Conservation (phyloP, 1,140 invertebrate species). For the Stenopsyche tienmushanensis region DNA sequence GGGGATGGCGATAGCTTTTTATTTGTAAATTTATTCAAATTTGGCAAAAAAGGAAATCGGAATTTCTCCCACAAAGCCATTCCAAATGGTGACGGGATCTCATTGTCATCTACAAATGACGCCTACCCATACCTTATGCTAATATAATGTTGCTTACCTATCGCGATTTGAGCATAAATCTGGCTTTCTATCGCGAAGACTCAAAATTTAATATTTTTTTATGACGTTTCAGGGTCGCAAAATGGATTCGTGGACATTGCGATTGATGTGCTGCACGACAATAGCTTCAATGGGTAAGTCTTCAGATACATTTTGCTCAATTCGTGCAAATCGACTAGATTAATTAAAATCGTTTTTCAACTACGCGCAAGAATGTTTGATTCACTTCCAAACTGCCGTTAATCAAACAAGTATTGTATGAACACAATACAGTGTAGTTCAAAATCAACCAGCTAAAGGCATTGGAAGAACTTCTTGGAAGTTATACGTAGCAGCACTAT, state of each 20-base stretch:
- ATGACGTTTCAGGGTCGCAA: neutral
- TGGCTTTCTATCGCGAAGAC: neutral
- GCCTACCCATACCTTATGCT: constrained; percentile 21
- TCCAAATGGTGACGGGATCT: constrained; percentile 19
- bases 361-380: no score
- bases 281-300: neutral
- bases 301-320: no score
- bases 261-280: neutral
- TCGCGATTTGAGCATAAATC: constrained; percentile 16
- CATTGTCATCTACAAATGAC: constrained; percentile 29
- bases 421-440: no score
- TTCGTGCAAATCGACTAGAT: no score
- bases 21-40: constrained; percentile 33
- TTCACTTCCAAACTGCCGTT: no score
- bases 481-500: no score
- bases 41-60: constrained; percentile 25
- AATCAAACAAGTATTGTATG: no score
- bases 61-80: constrained; percentile 12
- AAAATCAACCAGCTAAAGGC: no score
- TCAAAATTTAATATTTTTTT: neutral
- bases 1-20: constrained; percentile 22
- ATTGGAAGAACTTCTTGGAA: no score
- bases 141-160: constrained; percentile 26
- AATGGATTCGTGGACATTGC: neutral
- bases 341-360: neutral